Percentiles rank a stretch among this genome's conserved stretches.
Evolutionary conservation across 2,797 vertebrate species (phyloP).

Genomic region (Cossypha dichroa): DNA sequence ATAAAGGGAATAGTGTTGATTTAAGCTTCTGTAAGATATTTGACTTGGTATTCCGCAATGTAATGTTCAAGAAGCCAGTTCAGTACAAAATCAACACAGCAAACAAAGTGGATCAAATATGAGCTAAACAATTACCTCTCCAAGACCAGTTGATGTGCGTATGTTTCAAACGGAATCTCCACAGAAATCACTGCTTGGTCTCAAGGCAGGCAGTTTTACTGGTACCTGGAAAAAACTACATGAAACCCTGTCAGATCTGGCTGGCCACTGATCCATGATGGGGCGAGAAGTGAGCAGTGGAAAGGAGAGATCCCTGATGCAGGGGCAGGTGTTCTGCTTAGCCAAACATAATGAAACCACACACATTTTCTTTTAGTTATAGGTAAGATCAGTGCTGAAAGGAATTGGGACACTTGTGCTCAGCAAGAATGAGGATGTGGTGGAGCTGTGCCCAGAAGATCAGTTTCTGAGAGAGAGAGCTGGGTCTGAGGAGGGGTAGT

Average conservation of each 20-base stretch:
- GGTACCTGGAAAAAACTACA: neutral
- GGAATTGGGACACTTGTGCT: neutral
- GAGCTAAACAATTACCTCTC: neutral
- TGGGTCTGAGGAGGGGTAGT: neutral
- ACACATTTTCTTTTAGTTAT: neutral
- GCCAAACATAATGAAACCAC: neutral
- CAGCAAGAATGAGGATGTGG: fast-evolving
- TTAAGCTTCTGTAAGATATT: constrained; percentile 45
- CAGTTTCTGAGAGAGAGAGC: neutral
- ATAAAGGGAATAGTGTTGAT: constrained; percentile 34
- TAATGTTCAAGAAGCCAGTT: neutral
- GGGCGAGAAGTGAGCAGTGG: neutral
- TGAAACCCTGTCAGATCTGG: neutral
- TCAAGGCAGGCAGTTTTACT: neutral
- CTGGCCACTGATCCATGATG: fast-evolving
- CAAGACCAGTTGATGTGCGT: neutral
- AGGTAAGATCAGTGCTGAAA: neutral
- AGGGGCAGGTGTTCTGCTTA: neutral
- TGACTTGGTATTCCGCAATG: neutral
- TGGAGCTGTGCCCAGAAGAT: neutral
- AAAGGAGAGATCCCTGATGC: neutral
- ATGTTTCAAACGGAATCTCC: neutral
- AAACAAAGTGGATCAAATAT: neutral
- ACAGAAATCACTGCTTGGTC: neutral
- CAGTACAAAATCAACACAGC: constrained; percentile 6